phyloP scores from a whole-genome alignment of 2,113 vertebrate species.

The Thunnus thynnus region DNA sequence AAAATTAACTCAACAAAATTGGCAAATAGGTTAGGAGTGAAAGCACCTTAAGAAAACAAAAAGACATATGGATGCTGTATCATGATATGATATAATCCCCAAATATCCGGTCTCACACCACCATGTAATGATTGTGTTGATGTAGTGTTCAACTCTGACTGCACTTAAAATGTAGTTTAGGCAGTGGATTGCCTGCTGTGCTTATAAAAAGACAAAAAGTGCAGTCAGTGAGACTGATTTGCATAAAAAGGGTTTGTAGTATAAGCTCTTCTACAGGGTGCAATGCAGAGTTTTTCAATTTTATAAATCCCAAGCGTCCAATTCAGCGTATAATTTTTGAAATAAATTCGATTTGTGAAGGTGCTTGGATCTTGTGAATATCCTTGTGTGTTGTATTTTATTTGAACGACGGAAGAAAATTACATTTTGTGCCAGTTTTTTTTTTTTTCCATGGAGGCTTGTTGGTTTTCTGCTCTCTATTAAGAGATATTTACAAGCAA shows the following conservation, averaged over 20 bases:
- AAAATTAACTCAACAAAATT: too few species aligned
- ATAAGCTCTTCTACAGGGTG: constrained; percentile 45
- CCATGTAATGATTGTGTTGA: not conserved
- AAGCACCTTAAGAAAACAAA: too few species aligned
- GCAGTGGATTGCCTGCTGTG: not conserved
- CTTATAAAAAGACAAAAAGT: constrained; percentile 19
- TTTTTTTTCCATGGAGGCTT: constrained; percentile 21
- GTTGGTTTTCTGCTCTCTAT: constrained; percentile 40
- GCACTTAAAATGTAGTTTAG: not conserved
- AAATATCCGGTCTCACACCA: not conserved
- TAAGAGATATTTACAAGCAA: constrained; percentile 53
- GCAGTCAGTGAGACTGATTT: constrained; percentile 52
- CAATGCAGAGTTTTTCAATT: constrained; percentile 61
- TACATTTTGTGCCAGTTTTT: constrained; percentile 37
- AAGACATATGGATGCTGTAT: not conserved
- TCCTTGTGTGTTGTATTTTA: constrained; percentile 33
- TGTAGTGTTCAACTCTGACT: not conserved
- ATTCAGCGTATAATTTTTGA: constrained; percentile 56
- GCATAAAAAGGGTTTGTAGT: constrained; percentile 58
- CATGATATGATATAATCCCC: not conserved
- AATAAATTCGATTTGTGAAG: constrained; percentile 64
- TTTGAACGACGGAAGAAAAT: constrained; percentile 60
- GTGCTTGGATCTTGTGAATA: constrained; percentile 38
- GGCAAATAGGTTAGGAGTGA: not conserved
- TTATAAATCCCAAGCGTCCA: constrained; percentile 63